These are phyloP conservation scores for Sesia apiformis DNA, from an alignment of 2,888 invertebrate species.

Conservation along the genomic window DNA sequence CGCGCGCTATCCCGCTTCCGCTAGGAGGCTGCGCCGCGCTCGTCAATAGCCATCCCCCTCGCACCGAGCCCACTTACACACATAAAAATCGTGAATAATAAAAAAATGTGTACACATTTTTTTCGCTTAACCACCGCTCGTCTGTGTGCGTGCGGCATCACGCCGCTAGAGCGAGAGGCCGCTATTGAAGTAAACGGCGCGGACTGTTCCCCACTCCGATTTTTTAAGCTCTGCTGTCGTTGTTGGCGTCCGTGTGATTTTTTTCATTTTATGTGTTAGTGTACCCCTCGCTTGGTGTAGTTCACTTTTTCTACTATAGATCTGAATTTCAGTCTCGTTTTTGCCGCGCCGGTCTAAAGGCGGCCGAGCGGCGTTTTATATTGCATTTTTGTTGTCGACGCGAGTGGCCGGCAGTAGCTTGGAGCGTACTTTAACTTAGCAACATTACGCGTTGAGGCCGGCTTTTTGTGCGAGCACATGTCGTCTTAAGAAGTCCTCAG, in stretches of 20 bases:
- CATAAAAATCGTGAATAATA: slow-evolving; percentile 75
- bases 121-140: slow-evolving; percentile 65
- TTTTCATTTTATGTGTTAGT: slow-evolving; percentile 75
- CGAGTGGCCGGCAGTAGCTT: slow-evolving; percentile 37
- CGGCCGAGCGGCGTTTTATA: slow-evolving; percentile 65
- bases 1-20: slow-evolving; percentile 40
- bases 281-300: slow-evolving; percentile 74
- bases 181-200: slow-evolving; percentile 33
- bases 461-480: slow-evolving; percentile 60
- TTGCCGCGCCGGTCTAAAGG: slow-evolving; percentile 74
- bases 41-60: slow-evolving; percentile 38
- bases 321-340: slow-evolving; percentile 75
- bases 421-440: slow-evolving; percentile 25
- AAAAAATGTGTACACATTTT: slow-evolving; percentile 75
- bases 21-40: slow-evolving; percentile 21
- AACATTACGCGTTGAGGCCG: slow-evolving; percentile 39
- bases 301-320: slow-evolving; percentile 76
- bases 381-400: slow-evolving; percentile 58
- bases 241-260: slow-evolving; percentile 67
- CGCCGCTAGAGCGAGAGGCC: slow-evolving; percentile 49
- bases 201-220: slow-evolving; percentile 60
- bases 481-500: slow-evolving; percentile 34
- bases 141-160: slow-evolving; percentile 65
- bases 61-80: slow-evolving; percentile 72
- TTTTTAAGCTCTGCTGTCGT: slow-evolving; percentile 65